Evolutionary conservation across 2,113 vertebrate genomes (phyloP).

Genomic region (Dryoscopus gambensis): DNA sequence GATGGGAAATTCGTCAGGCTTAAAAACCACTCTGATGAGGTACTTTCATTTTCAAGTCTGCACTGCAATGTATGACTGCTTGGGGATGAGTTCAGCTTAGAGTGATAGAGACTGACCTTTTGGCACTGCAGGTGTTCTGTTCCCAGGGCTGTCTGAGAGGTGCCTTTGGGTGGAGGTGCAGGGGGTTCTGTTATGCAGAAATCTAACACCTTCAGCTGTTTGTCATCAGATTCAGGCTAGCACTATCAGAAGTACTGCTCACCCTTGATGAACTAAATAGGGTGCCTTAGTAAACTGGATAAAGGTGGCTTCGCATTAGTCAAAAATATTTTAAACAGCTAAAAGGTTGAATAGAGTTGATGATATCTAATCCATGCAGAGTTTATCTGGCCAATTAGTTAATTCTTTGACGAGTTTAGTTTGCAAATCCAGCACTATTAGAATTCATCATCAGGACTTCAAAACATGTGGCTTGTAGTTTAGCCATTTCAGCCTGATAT

Average conservation of each 20-base stretch:
- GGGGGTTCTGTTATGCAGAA: not conserved
- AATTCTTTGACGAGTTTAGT: not conserved
- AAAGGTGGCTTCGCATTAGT: not conserved
- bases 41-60: not conserved
- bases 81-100: not conserved
- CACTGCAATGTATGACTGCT: not conserved
- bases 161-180: not conserved
- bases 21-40: conserved; percentile 76
- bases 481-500: not conserved
- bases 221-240: not conserved
- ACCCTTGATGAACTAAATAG: not conserved
- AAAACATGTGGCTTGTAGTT: not conserved
- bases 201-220: not conserved
- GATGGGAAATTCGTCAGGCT: conserved; percentile 79
- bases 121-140: not conserved
- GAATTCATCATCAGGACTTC: not conserved
- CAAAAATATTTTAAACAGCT: not conserved
- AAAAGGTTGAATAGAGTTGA: not conserved
- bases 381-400: not conserved
- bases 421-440: not conserved
- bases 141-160: not conserved
- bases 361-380: not conserved
- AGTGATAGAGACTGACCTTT: not conserved
- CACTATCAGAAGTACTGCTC: not conserved
- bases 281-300: not conserved